phyloP scores from a whole-genome alignment of 2,888 invertebrate genomes.

The Pammene fasciana region DNA sequence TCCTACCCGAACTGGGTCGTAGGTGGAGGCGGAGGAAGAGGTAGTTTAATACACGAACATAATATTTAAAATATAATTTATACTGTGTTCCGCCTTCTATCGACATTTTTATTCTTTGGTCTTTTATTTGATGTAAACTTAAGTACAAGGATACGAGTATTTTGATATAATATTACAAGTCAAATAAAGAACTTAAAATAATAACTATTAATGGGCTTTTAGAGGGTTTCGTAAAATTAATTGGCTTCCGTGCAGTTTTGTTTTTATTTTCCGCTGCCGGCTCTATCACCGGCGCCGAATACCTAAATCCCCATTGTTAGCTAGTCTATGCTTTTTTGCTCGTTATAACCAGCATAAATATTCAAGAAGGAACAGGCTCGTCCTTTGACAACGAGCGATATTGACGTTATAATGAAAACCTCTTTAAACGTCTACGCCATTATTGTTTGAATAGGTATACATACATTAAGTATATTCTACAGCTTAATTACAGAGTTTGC shows the following conservation, averaged over 20 bases:
- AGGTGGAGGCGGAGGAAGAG: no score
- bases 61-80: no score
- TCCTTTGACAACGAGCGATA: slow-evolving; percentile 62
- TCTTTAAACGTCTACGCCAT: slow-evolving; percentile 59
- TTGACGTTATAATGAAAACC: slow-evolving; percentile 69
- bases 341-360: slow-evolving; percentile 68
- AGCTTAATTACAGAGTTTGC: no score
- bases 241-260: slow-evolving; percentile 10
- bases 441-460: slow-evolving; percentile 56
- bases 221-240: not conserved
- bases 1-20: no score
- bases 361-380: slow-evolving; percentile 62
- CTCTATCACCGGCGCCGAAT: slow-evolving; percentile 18
- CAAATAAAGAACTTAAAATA: no score
- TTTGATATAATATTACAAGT: no score
- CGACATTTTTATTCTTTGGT: no score
- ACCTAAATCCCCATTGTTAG: slow-evolving; percentile 58
- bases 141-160: no score
- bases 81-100: no score
- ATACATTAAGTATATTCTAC: not conserved
- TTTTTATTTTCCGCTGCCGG: slow-evolving; percentile 21
- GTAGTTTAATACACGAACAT: no score
- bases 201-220: not conserved
- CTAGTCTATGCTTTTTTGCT: slow-evolving; percentile 57
- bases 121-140: no score